A percentile compares a stretch with the other conserved stretches of the same genome.
phyloP scores from a whole-genome alignment of 2,797 vertebrate genomes.

The Pteronotus mesoamericanus region DNA sequence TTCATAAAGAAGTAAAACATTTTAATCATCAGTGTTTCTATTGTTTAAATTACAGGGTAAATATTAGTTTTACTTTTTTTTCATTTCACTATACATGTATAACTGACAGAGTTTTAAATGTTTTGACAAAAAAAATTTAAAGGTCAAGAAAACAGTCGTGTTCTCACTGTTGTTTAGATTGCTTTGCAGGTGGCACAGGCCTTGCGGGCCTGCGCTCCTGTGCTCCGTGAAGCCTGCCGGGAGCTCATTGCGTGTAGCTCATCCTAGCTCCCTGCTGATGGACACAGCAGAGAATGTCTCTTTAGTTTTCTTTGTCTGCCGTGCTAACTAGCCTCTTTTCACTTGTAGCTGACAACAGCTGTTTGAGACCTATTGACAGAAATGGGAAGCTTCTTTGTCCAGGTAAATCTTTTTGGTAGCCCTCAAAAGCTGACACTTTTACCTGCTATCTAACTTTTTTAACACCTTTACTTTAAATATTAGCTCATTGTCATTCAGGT shows the following conservation, averaged over 20 bases:
- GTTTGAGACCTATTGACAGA: conserved; percentile 89
- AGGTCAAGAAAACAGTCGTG: background rate
- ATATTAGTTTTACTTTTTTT: background rate
- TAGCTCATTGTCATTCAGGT: background rate
- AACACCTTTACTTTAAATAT: background rate
- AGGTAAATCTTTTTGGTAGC: conserved; percentile 82
- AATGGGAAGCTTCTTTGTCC: conserved; percentile 93
- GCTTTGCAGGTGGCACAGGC: background rate
- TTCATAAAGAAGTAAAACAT: background rate
- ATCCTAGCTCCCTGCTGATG: background rate
- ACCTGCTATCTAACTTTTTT: background rate
- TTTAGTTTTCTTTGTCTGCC: background rate
- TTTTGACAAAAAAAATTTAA: background rate
- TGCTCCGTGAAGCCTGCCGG: background rate
- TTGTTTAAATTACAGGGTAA: background rate
- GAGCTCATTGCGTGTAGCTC: fast-evolving
- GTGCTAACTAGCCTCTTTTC: conserved; percentile 16
- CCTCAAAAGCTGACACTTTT: background rate
- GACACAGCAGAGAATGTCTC: background rate
- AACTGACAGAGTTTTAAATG: background rate
- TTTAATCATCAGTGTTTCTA: background rate
- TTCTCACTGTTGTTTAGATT: background rate
- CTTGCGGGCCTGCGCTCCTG: background rate
- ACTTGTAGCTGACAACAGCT: conserved; percentile 85
- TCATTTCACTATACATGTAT: background rate